A percentile compares a stretch with the other conserved stretches of the same genome.
Evolutionary conservation across 2,113 vertebrate genomes (phyloP).

Genomic region (Monopterus albus): DNA sequence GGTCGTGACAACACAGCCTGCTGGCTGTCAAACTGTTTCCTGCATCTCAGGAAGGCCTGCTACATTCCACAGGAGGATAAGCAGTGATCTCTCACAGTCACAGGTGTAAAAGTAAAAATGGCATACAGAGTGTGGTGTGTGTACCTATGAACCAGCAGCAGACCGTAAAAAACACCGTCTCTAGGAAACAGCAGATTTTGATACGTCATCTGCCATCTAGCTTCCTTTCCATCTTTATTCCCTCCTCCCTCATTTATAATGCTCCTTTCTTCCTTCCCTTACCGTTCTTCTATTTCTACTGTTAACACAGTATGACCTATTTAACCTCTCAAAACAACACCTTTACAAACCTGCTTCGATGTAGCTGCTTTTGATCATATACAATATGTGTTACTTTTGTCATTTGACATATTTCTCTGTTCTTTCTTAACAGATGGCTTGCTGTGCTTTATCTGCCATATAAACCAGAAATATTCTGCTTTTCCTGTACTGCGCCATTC

Average conservation of each 20-base stretch:
- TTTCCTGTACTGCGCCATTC: not conserved
- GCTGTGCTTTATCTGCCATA: not conserved
- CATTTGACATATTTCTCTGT: too few species aligned
- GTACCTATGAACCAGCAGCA: constrained; percentile 24
- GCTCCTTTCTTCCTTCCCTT: not conserved
- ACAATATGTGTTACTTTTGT: not conserved
- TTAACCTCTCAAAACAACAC: not conserved
- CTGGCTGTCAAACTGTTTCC: not conserved
- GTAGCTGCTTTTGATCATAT: not conserved
- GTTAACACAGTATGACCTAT: not conserved
- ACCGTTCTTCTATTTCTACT: not conserved
- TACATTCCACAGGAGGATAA: not conserved
- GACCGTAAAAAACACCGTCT: constrained; percentile 55
- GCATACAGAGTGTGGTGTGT: not conserved
- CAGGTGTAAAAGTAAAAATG: not conserved
- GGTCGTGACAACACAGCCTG: not conserved
- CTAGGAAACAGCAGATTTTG: constrained; percentile 58
- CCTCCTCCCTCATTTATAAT: not conserved
- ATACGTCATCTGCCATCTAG: constrained; percentile 32
- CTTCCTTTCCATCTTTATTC: not conserved
- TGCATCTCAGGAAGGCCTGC: not conserved
- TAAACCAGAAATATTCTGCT: not conserved
- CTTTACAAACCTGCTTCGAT: not conserved
- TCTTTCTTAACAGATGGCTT: too few species aligned
- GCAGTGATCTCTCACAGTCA: not conserved